Percentiles rank a stretch among this genome's conserved stretches.
These are phyloP conservation scores for Acrossocheilus wenchowensis DNA, from an alignment of 2,797 vertebrate genomes.

Conservation along the genomic window DNA sequence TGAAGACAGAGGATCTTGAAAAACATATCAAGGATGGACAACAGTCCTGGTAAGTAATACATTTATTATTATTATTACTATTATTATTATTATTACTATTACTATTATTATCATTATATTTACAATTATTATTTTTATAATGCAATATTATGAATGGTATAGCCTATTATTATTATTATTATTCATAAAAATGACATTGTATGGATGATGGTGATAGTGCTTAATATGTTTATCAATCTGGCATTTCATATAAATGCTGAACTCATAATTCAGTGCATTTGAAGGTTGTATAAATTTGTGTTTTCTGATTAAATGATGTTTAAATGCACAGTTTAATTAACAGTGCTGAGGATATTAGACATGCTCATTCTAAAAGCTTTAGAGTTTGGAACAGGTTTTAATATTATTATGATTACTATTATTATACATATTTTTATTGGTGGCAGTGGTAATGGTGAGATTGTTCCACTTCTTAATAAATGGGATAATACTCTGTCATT, in stretches of 20 bases:
- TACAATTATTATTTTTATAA: conserved; percentile 45
- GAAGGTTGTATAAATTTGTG: neutral
- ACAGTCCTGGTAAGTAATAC: conserved; percentile 73
- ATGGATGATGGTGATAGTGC: neutral
- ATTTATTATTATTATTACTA: conserved; percentile 25
- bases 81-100: conserved; percentile 50
- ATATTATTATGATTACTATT: neutral
- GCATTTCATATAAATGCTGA: neutral
- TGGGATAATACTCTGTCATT: neutral
- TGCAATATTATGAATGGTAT: neutral
- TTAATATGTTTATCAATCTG: neutral
- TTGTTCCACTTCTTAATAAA: neutral
- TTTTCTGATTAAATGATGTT: neutral
- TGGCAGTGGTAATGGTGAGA: neutral
- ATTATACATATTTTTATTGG: neutral
- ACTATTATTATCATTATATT: conserved; percentile 49
- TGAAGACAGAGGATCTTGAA: conserved; percentile 35
- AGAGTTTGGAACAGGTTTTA: neutral
- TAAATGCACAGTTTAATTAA: neutral
- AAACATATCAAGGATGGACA: conserved; percentile 74
- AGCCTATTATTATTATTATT: neutral
- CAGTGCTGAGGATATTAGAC: neutral
- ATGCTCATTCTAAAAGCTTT: neutral
- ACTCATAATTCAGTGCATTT: neutral
- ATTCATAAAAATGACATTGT: neutral